Base-by-base conservation (phyloP, 2,113 vertebrate genomes). In the Triplophysa dalaica region DNA sequence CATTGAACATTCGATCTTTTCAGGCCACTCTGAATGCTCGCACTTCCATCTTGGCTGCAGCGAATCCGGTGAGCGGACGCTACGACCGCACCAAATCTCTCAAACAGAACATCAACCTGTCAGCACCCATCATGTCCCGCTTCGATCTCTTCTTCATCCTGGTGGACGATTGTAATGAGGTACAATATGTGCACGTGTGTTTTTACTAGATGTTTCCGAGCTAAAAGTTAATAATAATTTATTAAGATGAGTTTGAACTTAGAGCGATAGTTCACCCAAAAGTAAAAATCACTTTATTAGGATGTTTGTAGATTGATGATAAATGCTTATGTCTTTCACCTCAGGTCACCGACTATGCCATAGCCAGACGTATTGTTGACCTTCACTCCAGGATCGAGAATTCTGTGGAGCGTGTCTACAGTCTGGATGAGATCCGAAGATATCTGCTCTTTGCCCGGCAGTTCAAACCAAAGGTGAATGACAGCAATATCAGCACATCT, bases 131-230 rank as follows among this genome's bases (percentile, higher is more conserved):
- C 89, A 99, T 99, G 97, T 98, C 97, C 56, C 93, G 98, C 80
- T 99, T 99, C 67, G 98, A 99, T 92, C 97, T 99, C 80, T 99
- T 99, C 92, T 99, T 99, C 91, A 97, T 99, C 88, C 93, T 99
- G 82, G 97, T 99, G 88, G 98, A 99, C 79, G 98, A 99, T 77
- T 97, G 96, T 68, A 99, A 99, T 75, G 97, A 99, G 96, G 98
- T 98, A 91, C 3, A 29, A 29, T 4, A 29, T 83, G 65, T n/a
- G 24, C 24, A 33, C 74, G 26, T 61, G 8, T 75, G 69, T 12
- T 63, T 29, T 9, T 48, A 38, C 5, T 2, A 22, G n/a, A 67
- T 17, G 17, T 16, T 33, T 60, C 52, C 21, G 50, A 38, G 21
- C 21, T n/a, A 13, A 17, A 21, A 29, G 6, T 38, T 4, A 29